Evolutionary conservation across 2,113 vertebrate genomes (phyloP), one percentile per base, ranked within the genome.

Genomic region (Equus przewalskii): DNA sequence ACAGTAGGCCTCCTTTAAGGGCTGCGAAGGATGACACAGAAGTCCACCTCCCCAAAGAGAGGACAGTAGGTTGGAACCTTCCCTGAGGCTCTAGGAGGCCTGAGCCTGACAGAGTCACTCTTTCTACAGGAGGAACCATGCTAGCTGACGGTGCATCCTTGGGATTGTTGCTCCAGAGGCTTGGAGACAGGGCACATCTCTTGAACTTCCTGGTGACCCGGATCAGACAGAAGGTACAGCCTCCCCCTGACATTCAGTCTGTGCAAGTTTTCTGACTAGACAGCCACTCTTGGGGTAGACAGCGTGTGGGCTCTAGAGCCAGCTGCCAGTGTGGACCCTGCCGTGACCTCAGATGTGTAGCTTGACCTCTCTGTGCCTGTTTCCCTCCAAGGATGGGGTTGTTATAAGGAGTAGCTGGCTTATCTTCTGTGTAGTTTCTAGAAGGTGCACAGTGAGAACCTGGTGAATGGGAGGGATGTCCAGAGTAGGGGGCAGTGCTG

Each of bases 141-240:
- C 82, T 76, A 16, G 76, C 80, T 30, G 97, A 97, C 33, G 98
- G 98, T 44, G 64, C 95, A 22, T 84, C 97, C 79, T 1, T 54
- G 78, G 96, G 80, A 7, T 96, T 95, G 33, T 51, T 96, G 28
- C 12, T 97, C 62, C 98, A 84, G 92, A 98, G 97, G 90, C 97
- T 98, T n/a, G 91, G 98, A 86, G 94, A 97, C 70, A 98, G 96
- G 91, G 96, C 97, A 22, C 28, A 78, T 56, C 98, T 97, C n/a
- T 33, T 97, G 84, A 98, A 98, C 91, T 91, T 97, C 91, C 24
- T 97, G 94, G 95, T 98, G 93, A 85, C 94, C 12, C 84, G 97
- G 54, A 98, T 98, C 51, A 96, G 46, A 21, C 97, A 98, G 82
- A 98, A 99, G 99, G 99, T 99, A 98, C 18, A 90, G 4, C n/a